phyloP scores from a whole-genome alignment of 2,888 invertebrate species.

The Biston stratarius region DNA sequence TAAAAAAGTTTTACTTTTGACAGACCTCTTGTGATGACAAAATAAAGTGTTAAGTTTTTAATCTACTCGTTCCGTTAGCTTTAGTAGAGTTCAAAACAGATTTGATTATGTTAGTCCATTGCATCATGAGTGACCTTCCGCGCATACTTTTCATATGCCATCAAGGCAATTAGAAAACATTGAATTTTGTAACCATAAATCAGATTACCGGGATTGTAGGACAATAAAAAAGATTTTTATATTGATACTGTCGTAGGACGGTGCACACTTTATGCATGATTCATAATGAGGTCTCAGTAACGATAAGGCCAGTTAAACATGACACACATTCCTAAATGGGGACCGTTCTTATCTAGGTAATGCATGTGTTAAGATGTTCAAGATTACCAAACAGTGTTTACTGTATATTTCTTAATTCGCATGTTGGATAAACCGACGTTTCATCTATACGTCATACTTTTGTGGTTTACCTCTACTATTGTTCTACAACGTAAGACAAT shows the following conservation, averaged over 20 bases:
- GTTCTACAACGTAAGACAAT: slow-evolving; percentile 5
- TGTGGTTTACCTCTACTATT: slow-evolving; percentile 3
- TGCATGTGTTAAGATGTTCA: slow-evolving; percentile 21
- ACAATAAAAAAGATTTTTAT: not conserved
- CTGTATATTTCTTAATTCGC: slow-evolving; percentile 9
- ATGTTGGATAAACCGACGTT: slow-evolving; percentile 8
- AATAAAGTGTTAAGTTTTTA: no score
- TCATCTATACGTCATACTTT: not conserved
- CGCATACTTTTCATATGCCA: not conserved
- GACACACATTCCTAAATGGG: slow-evolving; percentile 32
- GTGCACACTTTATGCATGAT: slow-evolving; percentile 15
- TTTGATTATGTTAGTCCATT: not conserved
- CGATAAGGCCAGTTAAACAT: slow-evolving; percentile 27
- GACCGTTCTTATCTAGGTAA: slow-evolving; percentile 21
- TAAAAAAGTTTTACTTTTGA: no score
- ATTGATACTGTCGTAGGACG: not conserved
- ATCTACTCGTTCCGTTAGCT: not conserved
- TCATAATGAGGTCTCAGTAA: slow-evolving; percentile 6
- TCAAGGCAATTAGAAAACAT: not conserved
- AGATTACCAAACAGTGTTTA: slow-evolving; percentile 17
- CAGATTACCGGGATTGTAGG: not conserved
- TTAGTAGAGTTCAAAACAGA: not conserved
- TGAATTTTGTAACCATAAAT: not conserved
- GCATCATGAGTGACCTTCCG: not conserved
- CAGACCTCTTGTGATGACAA: no score